Evolutionary conservation across 64 coral and sea anemone genomes (phyloP).

Genomic region (Cladopsammia gracilis): DNA sequence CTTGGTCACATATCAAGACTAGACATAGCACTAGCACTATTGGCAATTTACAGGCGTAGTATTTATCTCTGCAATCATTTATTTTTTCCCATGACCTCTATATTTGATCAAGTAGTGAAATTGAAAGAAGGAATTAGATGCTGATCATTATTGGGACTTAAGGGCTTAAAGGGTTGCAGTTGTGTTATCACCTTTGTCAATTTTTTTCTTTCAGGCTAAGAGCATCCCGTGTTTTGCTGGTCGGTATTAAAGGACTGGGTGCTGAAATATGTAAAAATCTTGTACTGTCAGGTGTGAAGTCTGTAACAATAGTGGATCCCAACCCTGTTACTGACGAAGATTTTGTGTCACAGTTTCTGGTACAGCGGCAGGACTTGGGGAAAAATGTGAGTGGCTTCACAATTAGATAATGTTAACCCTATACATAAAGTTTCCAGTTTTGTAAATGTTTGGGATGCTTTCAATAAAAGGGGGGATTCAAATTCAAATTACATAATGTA

Average conservation of each 20-base stretch:
- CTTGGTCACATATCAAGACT: too few species aligned
- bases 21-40: too few species aligned
- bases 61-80: too few species aligned
- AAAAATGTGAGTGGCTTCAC: conserved; percentile 86
- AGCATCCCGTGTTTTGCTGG: conserved; percentile 90
- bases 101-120: too few species aligned
- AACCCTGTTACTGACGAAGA: conserved; percentile 81
- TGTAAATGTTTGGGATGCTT: too few species aligned
- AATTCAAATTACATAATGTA: too few species aligned
- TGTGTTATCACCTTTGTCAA: neutral
- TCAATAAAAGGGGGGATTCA: too few species aligned
- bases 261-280: conserved; percentile 99
- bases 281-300: conserved; percentile 92
- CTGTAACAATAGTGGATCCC: conserved; percentile 86
- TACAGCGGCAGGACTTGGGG: conserved; percentile 76
- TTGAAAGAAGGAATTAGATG: too few species aligned
- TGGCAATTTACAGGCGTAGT: too few species aligned
- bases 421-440: neutral
- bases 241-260: conserved; percentile 88
- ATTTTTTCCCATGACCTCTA: too few species aligned
- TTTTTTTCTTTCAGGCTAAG: conserved; percentile 71
- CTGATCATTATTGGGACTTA: too few species aligned
- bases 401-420: neutral
- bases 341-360: conserved; percentile 92
- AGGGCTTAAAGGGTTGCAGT: too few species aligned